phyloP scores from a whole-genome alignment of 2,888 invertebrate species.

The Achlya flavicornis region DNA sequence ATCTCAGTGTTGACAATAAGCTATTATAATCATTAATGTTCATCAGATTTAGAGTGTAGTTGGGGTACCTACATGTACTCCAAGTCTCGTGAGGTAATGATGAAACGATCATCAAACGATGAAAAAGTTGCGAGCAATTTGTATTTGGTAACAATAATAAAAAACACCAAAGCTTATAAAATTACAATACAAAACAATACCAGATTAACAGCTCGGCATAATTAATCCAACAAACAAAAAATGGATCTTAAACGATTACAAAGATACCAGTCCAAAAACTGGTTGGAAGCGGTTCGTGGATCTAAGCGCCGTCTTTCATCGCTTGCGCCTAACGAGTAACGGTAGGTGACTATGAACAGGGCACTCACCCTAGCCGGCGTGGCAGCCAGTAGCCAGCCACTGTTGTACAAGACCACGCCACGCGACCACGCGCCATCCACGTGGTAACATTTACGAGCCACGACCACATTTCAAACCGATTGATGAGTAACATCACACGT shows the following conservation, averaged over 20 bases:
- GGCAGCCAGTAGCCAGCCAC: conserved; percentile 31
- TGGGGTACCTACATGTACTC: too few relatives aligned
- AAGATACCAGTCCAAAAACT: conserved; percentile 8
- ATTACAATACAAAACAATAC: neutral
- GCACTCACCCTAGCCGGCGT: conserved; percentile 56
- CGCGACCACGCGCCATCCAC: conserved; percentile 39
- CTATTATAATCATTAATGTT: too few relatives aligned
- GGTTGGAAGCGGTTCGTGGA: conserved; percentile 10
- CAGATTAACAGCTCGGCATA: neutral
- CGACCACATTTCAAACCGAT: conserved; percentile 15
- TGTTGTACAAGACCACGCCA: conserved; percentile 7
- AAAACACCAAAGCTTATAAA: neutral
- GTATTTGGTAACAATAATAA: too few relatives aligned
- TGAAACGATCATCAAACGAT: too few relatives aligned
- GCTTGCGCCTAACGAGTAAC: conserved; percentile 46
- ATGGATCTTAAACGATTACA: neutral
- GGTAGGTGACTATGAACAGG: conserved; percentile 53
- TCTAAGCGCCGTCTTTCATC: conserved; percentile 37
- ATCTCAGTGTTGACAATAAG: too few relatives aligned
- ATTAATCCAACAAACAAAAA: conserved; percentile 2
- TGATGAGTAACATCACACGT: conserved; percentile 14
- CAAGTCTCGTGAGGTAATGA: too few relatives aligned
- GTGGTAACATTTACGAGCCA: conserved; percentile 31
- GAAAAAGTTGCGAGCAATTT: too few relatives aligned
- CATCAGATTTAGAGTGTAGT: too few relatives aligned